Percentiles rank a stretch among this genome's conserved stretches.
Conservation (phyloP, 2,888 invertebrate genomes). For the Drosophila affinis region DNA sequence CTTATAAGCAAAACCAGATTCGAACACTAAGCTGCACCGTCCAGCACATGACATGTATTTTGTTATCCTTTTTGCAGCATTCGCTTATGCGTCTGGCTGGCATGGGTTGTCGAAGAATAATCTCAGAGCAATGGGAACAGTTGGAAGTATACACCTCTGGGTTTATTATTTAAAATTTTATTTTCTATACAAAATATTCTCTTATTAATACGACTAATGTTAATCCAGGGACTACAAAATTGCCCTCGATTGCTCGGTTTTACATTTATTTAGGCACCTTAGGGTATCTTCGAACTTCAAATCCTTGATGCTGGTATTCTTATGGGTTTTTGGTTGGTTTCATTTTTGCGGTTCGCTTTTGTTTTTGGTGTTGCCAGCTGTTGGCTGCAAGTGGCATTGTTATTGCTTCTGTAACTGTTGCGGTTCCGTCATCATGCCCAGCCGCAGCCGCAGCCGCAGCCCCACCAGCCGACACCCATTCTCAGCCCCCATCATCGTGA, state of each 20-base stretch:
- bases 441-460: background rate
- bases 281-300: background rate
- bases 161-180: no score
- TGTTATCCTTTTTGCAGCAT: background rate
- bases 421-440: constrained; percentile 40
- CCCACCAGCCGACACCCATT: constrained; percentile 2
- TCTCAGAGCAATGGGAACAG: no score
- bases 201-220: no score
- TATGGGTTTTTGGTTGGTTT: constrained; percentile 25
- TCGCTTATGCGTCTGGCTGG: no score
- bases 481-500: constrained; percentile 8
- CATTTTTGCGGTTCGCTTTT: constrained; percentile 57
- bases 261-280: background rate
- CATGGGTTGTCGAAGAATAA: no score
- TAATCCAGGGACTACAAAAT: no score
- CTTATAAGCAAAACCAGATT: background rate
- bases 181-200: no score
- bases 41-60: background rate
- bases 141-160: no score
- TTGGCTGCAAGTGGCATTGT: constrained; percentile 51
- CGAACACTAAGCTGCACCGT: background rate
- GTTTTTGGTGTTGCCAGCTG: constrained; percentile 40
- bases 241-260: no score
- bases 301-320: constrained; percentile 12
- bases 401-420: constrained; percentile 55